Percentiles rank a stretch among this genome's conserved stretches.
Evolutionary conservation across 2,797 vertebrate genomes (phyloP).

Genomic region (Strix occidentalis): DNA sequence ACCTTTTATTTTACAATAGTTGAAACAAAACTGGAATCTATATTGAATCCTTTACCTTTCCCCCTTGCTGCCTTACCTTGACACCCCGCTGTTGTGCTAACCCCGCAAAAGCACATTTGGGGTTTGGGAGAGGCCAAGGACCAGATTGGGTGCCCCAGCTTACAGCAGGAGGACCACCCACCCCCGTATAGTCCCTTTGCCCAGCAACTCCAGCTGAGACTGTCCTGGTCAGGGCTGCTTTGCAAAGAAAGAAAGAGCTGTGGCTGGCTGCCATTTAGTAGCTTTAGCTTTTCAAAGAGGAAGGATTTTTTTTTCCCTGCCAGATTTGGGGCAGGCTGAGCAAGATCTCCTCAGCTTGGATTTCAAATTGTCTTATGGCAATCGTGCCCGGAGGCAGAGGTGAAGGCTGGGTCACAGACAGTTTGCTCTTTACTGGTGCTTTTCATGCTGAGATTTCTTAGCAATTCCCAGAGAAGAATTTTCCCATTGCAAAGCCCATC

Average conservation of each 20-base stretch:
- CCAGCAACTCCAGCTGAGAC: neutral
- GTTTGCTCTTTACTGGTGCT: neutral
- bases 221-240: neutral
- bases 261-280: neutral
- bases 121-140: neutral
- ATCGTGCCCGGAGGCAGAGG: neutral
- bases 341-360: conserved; percentile 2
- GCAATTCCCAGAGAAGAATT: neutral
- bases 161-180: neutral
- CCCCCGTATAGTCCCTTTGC: neutral
- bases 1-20: conserved; percentile 11
- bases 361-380: neutral
- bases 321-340: neutral
- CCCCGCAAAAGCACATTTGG: fast-evolving
- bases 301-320: neutral
- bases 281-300: neutral
- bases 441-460: neutral
- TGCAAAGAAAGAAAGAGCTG: neutral
- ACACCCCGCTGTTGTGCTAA: neutral
- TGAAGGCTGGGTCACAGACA: neutral
- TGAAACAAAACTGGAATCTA: conserved; percentile 36
- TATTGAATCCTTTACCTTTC: conserved; percentile 6
- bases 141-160: neutral
- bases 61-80: neutral
- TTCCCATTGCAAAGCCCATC: neutral